A percentile compares a stretch with the other conserved stretches of the same genome.
These are phyloP conservation scores for Isurus oxyrinchus DNA, from an alignment of 2,113 vertebrate genomes.

Conservation along the genomic window DNA sequence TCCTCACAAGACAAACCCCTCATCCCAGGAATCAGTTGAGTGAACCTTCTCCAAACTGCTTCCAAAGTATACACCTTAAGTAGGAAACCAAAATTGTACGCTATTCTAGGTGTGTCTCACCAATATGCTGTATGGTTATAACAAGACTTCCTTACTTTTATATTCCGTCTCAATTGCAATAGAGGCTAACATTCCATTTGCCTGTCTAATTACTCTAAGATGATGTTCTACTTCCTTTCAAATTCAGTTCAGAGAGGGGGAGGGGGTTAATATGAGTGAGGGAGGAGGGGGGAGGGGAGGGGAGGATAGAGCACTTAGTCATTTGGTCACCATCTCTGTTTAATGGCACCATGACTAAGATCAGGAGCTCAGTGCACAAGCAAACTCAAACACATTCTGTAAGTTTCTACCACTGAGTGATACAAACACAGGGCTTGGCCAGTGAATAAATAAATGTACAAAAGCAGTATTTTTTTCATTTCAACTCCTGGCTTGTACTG, in stretches of 20 bases:
- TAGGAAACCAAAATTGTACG: too few relatives aligned
- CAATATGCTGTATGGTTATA: too few relatives aligned
- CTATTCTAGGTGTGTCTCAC: too few relatives aligned
- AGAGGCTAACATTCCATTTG: too few relatives aligned
- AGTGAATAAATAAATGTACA: not conserved
- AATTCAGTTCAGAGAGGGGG: not conserved
- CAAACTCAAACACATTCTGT: not conserved
- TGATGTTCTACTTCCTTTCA: not conserved
- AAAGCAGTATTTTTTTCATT: not conserved
- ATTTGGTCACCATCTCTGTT: not conserved
- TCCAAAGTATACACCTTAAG: too few relatives aligned
- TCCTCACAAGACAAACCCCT: too few relatives aligned
- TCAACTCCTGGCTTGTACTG: not conserved
- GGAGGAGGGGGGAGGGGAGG: not conserved
- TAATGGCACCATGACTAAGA: not conserved
- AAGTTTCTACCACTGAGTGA: not conserved
- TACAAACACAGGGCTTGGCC: not conserved
- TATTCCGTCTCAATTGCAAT: too few relatives aligned
- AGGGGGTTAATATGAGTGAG: not conserved
- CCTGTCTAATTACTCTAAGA: too few relatives aligned
- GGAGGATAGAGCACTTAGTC: not conserved
- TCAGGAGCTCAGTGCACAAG: not conserved
- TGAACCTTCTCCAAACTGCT: too few relatives aligned
- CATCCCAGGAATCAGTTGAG: too few relatives aligned
- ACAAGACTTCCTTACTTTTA: too few relatives aligned